These are phyloP conservation scores for Pristis pectinata DNA, from an alignment of 2,797 vertebrate species.

Conservation along the genomic window DNA sequence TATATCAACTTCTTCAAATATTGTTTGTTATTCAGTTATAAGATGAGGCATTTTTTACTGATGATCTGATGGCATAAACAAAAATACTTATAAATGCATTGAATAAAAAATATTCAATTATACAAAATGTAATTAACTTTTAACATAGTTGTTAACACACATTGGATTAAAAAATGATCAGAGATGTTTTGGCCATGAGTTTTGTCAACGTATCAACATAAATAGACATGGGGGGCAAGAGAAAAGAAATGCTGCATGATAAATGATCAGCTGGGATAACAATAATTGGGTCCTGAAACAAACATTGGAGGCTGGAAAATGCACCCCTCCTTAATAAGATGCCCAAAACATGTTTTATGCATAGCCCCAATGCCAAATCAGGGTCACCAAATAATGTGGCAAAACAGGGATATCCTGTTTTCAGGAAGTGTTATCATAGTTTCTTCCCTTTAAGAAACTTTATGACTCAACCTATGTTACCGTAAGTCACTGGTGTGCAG, in stretches of 20 bases:
- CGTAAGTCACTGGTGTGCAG: too few relatives aligned
- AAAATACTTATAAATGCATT: not conserved
- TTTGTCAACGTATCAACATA: not conserved
- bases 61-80: not conserved
- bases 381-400: too few relatives aligned
- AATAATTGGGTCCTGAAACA: not conserved
- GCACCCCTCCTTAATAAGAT: too few relatives aligned
- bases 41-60: not conserved
- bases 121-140: not conserved
- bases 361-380: too few relatives aligned
- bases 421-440: too few relatives aligned
- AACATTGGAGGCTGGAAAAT: too few relatives aligned
- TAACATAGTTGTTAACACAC: not conserved
- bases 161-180: not conserved
- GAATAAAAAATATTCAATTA: not conserved
- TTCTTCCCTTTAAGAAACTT: too few relatives aligned
- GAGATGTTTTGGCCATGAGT: not conserved
- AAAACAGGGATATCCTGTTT: too few relatives aligned
- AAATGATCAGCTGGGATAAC: not conserved
- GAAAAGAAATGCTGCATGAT: not conserved
- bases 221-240: not conserved
- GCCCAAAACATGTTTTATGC: too few relatives aligned
- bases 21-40: conserved; percentile 14
- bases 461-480: too few relatives aligned
- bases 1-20: not conserved